Base-by-base conservation (phyloP, 2,797 vertebrate species). In the Anabacerthia variegaticeps region DNA sequence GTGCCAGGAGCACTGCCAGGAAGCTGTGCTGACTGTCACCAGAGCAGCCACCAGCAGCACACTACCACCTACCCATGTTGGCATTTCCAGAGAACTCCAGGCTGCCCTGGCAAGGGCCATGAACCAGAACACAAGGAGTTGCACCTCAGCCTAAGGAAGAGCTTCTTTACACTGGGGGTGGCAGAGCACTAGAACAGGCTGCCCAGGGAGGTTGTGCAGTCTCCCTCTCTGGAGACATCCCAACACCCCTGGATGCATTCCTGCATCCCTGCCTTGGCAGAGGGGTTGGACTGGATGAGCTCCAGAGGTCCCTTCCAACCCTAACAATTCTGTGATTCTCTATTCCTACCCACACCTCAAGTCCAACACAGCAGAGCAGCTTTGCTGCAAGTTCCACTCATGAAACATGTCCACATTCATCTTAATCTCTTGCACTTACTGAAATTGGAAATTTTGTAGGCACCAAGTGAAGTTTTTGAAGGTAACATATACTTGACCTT, bases 231-330 rank as follows among this genome's bases (percentile, higher is more conserved):
- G 44, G 26, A 61, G 62, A 24, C 26, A 43, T 49, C 54, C 41
- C 48, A 68, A 55, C 26, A 19, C 62, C 32, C 26, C 41, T 49
- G 55, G 30, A n/a, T 26, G 26, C 6, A 9, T 19, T 46, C 68
- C 54, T 52, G 2, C 9, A 37, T 52, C 34, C 54, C 48, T 67
- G 34, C 62, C 48, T 61, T 36, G 46, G 21, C 39, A 54, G 30
- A 3, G 7, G 1, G 0, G 0, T 7, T 41, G 85, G 41, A n/a
- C 11, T 62, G 20, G 41, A 12, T 28, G 7, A 7, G 28, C 32
- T 56, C 36, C 49, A 76, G 23, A 69, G n/a, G 27, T 26, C 30
- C 20, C 23, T 69, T 19, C 63, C 56, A 43, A 37, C 22, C 48
- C 22, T 30, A 49, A 37, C 16, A 63, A 34, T 28, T 76, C 87